Evolutionary conservation across 2,797 vertebrate species (phyloP).

Genomic region (Ataeniobius toweri): DNA sequence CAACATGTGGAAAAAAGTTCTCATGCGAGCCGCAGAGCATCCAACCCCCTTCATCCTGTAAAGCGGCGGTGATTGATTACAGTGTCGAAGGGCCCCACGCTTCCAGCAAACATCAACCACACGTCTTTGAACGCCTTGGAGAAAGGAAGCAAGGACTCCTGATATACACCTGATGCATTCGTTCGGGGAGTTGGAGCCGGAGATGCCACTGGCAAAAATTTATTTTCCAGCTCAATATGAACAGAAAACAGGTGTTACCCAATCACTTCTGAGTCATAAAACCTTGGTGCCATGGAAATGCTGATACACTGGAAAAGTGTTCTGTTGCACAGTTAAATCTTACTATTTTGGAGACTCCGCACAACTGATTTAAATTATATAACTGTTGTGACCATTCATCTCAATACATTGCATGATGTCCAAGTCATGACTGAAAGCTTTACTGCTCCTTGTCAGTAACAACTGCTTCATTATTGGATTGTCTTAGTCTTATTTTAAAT

Average conservation of each 20-base stretch:
- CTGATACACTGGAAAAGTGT: conserved; percentile 71
- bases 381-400: conserved; percentile 35
- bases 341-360: conserved; percentile 57
- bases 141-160: conserved; percentile 36
- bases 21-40: conserved; percentile 61
- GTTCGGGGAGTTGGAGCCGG: conserved; percentile 28
- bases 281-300: conserved; percentile 63
- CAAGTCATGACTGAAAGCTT: conserved; percentile 18
- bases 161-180: conserved; percentile 12
- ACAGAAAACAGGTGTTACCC: conserved; percentile 72
- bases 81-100: conserved; percentile 49
- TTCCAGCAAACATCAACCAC: conserved; percentile 43
- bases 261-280: conserved; percentile 48
- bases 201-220: conserved; percentile 42
- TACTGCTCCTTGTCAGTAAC: conserved; percentile 2
- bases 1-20: conserved; percentile 73
- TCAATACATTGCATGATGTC: conserved; percentile 17
- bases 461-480: background rate
- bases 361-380: conserved; percentile 48
- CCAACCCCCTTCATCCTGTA: conserved; percentile 58
- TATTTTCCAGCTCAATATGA: conserved; percentile 55
- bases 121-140: conserved; percentile 38
- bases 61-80: conserved; percentile 66
- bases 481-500: conserved; percentile 16
- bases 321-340: conserved; percentile 44